Conservation (phyloP, 2,888 invertebrate species). For the Caenorhabditis auriculariae region DNA sequence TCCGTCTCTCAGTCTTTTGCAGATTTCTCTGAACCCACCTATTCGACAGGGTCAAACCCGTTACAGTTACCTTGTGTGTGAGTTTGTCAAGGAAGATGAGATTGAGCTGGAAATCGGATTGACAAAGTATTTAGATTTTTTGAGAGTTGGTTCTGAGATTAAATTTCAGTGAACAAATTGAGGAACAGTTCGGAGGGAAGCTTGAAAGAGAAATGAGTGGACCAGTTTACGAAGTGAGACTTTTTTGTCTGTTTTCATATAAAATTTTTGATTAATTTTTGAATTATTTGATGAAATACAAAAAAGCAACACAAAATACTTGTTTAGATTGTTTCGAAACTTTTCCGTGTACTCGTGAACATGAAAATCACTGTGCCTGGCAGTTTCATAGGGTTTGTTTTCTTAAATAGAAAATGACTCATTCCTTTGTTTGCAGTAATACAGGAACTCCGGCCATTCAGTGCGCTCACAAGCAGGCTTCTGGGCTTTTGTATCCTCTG, state of each 20-base stretch:
- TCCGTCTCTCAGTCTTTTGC: conserved; percentile 24
- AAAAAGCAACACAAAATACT: too few relatives aligned
- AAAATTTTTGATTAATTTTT: too few relatives aligned
- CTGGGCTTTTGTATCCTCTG: conserved; percentile 92
- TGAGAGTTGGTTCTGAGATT: background rate
- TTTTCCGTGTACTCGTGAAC: conserved; percentile 93
- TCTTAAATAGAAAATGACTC: background rate
- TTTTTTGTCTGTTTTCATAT: too few relatives aligned
- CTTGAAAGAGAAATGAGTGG: conserved; percentile 86
- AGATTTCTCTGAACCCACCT: conserved; percentile 89
- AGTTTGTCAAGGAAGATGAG: conserved; percentile 93
- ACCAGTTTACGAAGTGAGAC: conserved; percentile 88
- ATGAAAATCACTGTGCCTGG: conserved; percentile 93
- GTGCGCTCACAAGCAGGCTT: conserved; percentile 96
- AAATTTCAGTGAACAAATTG: conserved; percentile 77
- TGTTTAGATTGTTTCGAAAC: conserved; percentile 86
- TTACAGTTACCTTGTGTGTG: conserved; percentile 89
- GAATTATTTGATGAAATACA: too few relatives aligned
- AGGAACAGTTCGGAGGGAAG: conserved; percentile 89
- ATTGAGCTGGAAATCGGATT: conserved; percentile 86
- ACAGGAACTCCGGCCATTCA: conserved; percentile 81
- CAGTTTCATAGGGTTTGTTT: conserved; percentile 79
- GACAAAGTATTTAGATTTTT: conserved; percentile 74
- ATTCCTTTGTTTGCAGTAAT: conserved; percentile 22
- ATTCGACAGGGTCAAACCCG: conserved; percentile 99